Base-by-base conservation (phyloP, 2,797 vertebrate species). In the Sparus aurata region DNA sequence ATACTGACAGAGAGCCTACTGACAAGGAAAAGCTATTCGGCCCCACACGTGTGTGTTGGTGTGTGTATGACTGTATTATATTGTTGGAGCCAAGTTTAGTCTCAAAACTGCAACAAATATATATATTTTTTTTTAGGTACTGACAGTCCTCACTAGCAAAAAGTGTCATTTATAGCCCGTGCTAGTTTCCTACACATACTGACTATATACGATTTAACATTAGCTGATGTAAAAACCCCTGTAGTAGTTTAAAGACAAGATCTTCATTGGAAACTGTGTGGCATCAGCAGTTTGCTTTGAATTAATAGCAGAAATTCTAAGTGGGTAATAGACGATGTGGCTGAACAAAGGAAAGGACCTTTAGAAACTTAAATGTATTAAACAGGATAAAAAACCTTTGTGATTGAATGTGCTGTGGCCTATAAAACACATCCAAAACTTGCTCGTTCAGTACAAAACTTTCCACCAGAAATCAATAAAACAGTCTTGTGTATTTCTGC, bases 1-100 rank as follows among this genome's bases (percentile, higher is more conserved):
- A 78, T 87, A 89, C 84, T 87, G 84, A 89, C 77, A 79, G 87
- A 91, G 75, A 82, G 84, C 81, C 87, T 71, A 83, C 83, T 86
- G 85, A 84, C 79, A 77, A 77, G 58, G 34, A 71, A 69, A 69
- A 73, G 52, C 80, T 79, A 49, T 27, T 58, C 25, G 46, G 47
- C 70, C 55, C 58, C 69, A 85, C 46, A 71, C 59, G 38, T 80
- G 10, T 75, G 25, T 65, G n/a, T 50, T 38, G 82, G 30, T 76
- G 34, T 50, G 12, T 61, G 8, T 45, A 16, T 73, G 49, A 58
- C 53, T 75, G 54, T 69, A 61, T 46, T 50, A 63, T 65, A 23
- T 66, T 47, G 67, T 47, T 70, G 45, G 20, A 30, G 50, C 41
- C 30, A 69, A 41, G 12, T 53, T 61, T 76, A 23, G 45, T 58